A percentile compares a stretch with the other conserved stretches of the same genome.
phyloP scores from a whole-genome alignment of 2,888 invertebrate genomes.

The Molanna angustata region DNA sequence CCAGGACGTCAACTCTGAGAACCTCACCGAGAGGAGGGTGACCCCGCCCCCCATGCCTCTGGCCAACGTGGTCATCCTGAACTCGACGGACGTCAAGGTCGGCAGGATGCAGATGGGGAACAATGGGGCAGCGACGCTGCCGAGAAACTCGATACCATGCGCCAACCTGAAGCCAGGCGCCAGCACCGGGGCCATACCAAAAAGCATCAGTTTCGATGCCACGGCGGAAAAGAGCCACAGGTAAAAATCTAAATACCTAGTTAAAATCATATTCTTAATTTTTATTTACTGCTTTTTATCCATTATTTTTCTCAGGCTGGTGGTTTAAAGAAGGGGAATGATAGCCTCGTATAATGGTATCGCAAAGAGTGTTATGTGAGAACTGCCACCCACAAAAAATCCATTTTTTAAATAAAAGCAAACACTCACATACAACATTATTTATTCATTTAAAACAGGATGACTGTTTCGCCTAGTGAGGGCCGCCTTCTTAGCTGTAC shows the following conservation, averaged over 20 bases:
- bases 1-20: conserved; percentile 52
- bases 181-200: conserved; percentile 83
- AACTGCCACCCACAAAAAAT: too few relatives aligned
- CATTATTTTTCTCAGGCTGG: too few relatives aligned
- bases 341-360: too few relatives aligned
- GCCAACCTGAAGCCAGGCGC: conserved; percentile 45
- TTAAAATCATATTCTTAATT: too few relatives aligned
- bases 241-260: conserved; percentile 36
- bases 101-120: conserved; percentile 35
- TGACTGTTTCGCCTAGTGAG: too few relatives aligned
- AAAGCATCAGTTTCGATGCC: conserved; percentile 89
- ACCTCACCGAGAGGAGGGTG: conserved; percentile 47
- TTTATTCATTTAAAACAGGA: too few relatives aligned
- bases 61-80: conserved; percentile 38
- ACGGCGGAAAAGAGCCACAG: conserved; percentile 79
- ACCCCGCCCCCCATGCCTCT: conserved; percentile 47
- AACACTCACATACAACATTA: too few relatives aligned
- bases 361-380: too few relatives aligned
- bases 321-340: too few relatives aligned
- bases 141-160: conserved; percentile 21
- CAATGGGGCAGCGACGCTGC: conserved; percentile 35
- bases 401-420: too few relatives aligned
- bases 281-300: too few relatives aligned
- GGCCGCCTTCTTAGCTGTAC: too few relatives aligned
- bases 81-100: conserved; percentile 29